phyloP scores from a whole-genome alignment of 2,113 vertebrate species.

The Capreolus pygargus region DNA sequence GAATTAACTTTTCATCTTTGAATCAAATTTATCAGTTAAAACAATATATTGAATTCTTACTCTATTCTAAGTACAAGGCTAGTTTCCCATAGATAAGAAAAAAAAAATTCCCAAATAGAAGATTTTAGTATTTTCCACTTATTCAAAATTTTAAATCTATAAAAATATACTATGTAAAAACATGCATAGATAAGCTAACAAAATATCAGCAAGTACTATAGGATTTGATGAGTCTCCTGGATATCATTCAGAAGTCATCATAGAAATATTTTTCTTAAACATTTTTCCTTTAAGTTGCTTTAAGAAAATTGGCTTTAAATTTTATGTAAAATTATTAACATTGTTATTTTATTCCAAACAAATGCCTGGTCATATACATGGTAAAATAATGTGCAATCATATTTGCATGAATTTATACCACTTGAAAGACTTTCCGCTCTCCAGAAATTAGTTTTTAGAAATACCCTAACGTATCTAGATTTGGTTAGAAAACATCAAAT shows the following conservation, averaged over 20 bases:
- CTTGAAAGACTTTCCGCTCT: not conserved
- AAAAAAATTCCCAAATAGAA: not conserved
- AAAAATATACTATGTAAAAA: not conserved
- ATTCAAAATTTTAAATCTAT: not conserved
- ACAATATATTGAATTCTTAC: not conserved
- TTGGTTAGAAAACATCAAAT: not conserved
- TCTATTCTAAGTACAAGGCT: not conserved
- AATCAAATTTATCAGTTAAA: not conserved
- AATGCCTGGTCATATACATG: not conserved
- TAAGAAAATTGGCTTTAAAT: not conserved
- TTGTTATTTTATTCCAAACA: not conserved
- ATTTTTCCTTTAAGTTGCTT: not conserved
- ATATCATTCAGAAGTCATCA: not conserved
- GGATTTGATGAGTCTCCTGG: not conserved
- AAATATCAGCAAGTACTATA: not conserved
- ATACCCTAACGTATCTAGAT: not conserved
- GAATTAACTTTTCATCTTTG: not conserved
- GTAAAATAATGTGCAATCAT: not conserved
- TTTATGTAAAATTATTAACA: not conserved
- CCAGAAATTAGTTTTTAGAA: not conserved
- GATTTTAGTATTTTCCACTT: not conserved
- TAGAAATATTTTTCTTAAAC: not conserved
- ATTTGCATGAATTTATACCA: not conserved
- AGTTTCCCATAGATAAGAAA: not conserved
- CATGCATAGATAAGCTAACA: not conserved